A percentile compares a stretch with the other conserved stretches of the same genome.
These are phyloP conservation scores for Sturmia bella DNA, from an alignment of 2,888 invertebrate species.

Conservation along the genomic window DNA sequence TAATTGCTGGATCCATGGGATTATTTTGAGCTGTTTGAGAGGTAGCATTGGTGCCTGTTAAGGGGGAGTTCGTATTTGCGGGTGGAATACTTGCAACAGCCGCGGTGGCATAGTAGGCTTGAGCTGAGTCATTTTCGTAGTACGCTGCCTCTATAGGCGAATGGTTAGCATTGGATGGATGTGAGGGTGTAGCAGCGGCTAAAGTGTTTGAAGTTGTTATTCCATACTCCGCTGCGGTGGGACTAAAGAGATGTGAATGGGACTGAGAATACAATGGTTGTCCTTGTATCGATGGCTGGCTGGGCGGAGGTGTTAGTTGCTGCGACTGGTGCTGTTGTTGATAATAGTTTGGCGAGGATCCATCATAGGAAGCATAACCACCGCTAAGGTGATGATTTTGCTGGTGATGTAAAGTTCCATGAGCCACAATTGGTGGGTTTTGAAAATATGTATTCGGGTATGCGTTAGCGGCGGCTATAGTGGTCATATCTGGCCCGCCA, in stretches of 20 bases:
- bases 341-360: conserved; percentile 74
- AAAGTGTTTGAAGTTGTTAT: conserved; percentile 78
- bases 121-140: conserved; percentile 81
- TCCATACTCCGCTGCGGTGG: conserved; percentile 82
- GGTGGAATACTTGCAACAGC: conserved; percentile 77
- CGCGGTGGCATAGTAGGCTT: conserved; percentile 79
- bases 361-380: conserved; percentile 75
- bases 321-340: conserved; percentile 69
- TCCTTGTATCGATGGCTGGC: conserved; percentile 70
- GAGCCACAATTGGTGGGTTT: conserved; percentile 66
- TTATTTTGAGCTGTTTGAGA: conserved; percentile 71
- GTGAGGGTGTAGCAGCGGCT: conserved; percentile 77
- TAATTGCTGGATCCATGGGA: conserved; percentile 84
- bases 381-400: conserved; percentile 71
- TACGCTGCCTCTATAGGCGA: conserved; percentile 80
- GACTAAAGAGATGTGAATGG: conserved; percentile 81
- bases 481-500: conserved; percentile 71
- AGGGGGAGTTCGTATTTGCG: conserved; percentile 76
- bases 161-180: conserved; percentile 79
- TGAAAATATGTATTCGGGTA: conserved; percentile 78
- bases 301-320: conserved; percentile 72
- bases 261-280: conserved; percentile 75
- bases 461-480: conserved; percentile 74
- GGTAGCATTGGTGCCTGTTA: conserved; percentile 74
- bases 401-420: conserved; percentile 72